Evolutionary conservation across 2,888 invertebrate genomes (phyloP), one percentile per base, ranked within the genome.

Genomic region (Mesorhabditis spiculigera): DNA sequence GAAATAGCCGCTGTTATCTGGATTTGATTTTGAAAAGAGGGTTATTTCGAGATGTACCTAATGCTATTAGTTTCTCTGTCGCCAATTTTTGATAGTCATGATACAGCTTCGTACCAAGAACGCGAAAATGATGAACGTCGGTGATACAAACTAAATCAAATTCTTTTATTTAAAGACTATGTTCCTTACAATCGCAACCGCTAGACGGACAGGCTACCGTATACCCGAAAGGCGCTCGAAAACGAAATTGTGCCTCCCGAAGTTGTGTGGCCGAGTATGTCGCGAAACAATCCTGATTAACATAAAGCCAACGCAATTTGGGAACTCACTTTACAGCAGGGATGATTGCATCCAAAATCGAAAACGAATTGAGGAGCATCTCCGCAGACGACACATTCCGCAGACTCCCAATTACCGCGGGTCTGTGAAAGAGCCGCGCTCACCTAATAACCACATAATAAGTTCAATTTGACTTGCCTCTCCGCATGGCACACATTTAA

Each of bases 51-150:
- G n/a, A 50, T n/a, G 8, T n/a, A 50, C 58, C 58, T 41, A 80
- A 66, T 0, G 71, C 65, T 41, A 82, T 66, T 45, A 75, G 73
- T 61, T 76, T 76, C 64, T 82, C 80, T 10, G 81, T 78, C 3
- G 80, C 79, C 45, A 68, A 71, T 58, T 71, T 64, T 66, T 82
- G 82, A 65, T 77, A 82, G 45, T 76, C 71, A 28, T 72, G 63
- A 70, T 82, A 82, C 28, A 67, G 50, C 10, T 78, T 71, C n/a
- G 69, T 61, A 4, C 82, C 82, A 64, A 80, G 68, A 0, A 82
- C 13, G 50, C 75, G 74, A 67, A 81, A 80, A 66, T 81, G 81
- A 69, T 83, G 83, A 5, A 74, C 73, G 68, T 83, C 83, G 58
- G 74, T 65, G 10, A 82, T 74, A 13, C 70, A 70, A 69, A 69